A percentile compares a stretch with the other conserved stretches of the same genome.
Evolutionary conservation across 1,140 invertebrate species (phyloP).

Genomic region (Harlomillsia oculata): DNA sequence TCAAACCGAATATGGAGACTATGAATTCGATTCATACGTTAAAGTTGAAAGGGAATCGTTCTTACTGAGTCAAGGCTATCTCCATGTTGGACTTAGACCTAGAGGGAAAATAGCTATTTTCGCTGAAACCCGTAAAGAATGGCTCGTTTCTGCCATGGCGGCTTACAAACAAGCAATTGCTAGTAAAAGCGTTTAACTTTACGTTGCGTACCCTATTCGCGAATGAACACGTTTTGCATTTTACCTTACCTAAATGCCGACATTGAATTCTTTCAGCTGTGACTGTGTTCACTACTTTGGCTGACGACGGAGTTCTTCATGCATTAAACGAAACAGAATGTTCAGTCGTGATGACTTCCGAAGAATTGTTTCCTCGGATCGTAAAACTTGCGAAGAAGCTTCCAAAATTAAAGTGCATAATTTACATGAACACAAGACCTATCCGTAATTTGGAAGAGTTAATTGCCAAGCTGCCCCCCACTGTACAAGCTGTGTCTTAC

Average conservation of each 20-base stretch:
- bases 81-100: constrained; percentile 47
- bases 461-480: too few relatives aligned
- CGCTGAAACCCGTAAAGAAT: constrained; percentile 92
- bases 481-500: too few relatives aligned
- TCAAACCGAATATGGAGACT: constrained; percentile 88
- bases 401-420: constrained; percentile 39
- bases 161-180: constrained; percentile 87
- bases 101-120: constrained; percentile 78
- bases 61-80: constrained; percentile 67
- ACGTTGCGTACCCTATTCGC: background rate
- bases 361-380: constrained; percentile 80
- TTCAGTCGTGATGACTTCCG: constrained; percentile 73
- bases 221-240: background rate
- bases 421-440: too few relatives aligned
- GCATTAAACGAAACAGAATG: constrained; percentile 95
- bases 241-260: background rate
- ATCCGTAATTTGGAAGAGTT: too few relatives aligned
- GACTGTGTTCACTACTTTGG: constrained; percentile 91
- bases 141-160: constrained; percentile 89
- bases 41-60: constrained; percentile 65
- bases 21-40: constrained; percentile 76
- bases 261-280: constrained; percentile 56
- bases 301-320: constrained; percentile 89
- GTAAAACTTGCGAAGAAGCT: constrained; percentile 59
- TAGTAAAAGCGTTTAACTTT: constrained; percentile 43